Percentiles rank a stretch among this genome's conserved stretches.
phyloP scores from a whole-genome alignment of 2,113 vertebrate species.

The Corapipo altera region DNA sequence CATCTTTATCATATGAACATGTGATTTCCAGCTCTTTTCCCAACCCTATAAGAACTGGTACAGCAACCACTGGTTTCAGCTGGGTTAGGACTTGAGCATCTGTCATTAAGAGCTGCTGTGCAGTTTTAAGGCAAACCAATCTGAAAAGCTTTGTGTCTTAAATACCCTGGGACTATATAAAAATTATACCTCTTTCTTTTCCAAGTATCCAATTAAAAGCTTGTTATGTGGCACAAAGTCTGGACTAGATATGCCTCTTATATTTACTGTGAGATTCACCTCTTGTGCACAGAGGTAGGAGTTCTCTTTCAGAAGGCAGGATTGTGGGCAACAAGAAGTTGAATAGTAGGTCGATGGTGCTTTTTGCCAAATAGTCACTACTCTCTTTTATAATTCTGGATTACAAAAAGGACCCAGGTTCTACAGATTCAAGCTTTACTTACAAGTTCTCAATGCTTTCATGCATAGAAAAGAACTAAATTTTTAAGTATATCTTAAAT shows the following conservation, averaged over 20 bases:
- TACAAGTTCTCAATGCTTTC: neutral
- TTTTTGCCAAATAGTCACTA: neutral
- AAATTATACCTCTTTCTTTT: neutral
- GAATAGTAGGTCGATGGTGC: neutral
- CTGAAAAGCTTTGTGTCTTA: neutral
- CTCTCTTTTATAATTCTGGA: neutral
- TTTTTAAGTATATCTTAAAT: neutral
- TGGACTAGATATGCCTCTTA: neutral
- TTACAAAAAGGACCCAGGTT: neutral
- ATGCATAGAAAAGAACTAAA: neutral
- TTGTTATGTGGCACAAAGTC: neutral
- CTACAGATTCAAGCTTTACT: neutral
- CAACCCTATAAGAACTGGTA: neutral
- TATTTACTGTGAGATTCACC: neutral
- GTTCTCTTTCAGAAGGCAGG: neutral
- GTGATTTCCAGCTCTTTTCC: neutral
- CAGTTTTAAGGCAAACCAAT: neutral
- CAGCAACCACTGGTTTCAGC: neutral
- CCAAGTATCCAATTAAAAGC: neutral
- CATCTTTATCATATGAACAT: neutral
- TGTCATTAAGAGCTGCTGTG: neutral
- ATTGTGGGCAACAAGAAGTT: neutral
- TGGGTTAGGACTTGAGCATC: neutral
- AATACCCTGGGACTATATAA: neutral
- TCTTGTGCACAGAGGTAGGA: neutral